Percentiles rank a stretch among this genome's conserved stretches.
These are phyloP conservation scores for Alfaro cultratus DNA, from an alignment of 2,797 vertebrate genomes.

Conservation along the genomic window DNA sequence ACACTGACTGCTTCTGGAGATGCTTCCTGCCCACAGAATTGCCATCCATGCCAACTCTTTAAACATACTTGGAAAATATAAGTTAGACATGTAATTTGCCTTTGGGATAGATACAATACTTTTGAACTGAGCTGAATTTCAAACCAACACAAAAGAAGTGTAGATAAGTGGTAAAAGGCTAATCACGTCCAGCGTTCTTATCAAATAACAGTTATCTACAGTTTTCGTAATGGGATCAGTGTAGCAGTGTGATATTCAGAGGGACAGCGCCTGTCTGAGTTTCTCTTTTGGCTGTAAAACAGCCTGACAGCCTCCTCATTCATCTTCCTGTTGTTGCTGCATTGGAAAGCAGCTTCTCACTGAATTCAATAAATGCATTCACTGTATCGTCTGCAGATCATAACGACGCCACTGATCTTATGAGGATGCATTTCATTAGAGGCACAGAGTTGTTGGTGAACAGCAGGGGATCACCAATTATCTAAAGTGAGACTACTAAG, in stretches of 20 bases:
- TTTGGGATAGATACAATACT: not conserved
- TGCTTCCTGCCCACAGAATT: not conserved
- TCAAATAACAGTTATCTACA: not conserved
- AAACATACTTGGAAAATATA: not conserved
- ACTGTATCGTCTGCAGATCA: not conserved
- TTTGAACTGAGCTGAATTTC: not conserved
- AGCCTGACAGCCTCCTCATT: not conserved
- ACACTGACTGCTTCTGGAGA: not conserved
- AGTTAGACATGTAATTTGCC: not conserved
- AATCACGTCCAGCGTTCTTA: not conserved
- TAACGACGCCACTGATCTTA: slow-evolving; percentile 6
- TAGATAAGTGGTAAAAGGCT: not conserved
- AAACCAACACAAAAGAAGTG: not conserved
- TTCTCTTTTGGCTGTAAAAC: not conserved
- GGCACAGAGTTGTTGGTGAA: not conserved
- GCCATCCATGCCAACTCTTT: not conserved
- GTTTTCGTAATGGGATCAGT: not conserved
- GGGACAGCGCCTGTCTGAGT: not conserved
- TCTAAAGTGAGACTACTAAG: slow-evolving; percentile 21
- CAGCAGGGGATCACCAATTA: not conserved
- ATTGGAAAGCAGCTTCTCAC: not conserved
- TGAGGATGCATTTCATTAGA: not conserved
- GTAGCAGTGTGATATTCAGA: not conserved
- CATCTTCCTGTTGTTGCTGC: slow-evolving; percentile 12
- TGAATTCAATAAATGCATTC: not conserved